Evolutionary conservation across 2,888 invertebrate genomes (phyloP).

Genomic region (Campoletis raptor): DNA sequence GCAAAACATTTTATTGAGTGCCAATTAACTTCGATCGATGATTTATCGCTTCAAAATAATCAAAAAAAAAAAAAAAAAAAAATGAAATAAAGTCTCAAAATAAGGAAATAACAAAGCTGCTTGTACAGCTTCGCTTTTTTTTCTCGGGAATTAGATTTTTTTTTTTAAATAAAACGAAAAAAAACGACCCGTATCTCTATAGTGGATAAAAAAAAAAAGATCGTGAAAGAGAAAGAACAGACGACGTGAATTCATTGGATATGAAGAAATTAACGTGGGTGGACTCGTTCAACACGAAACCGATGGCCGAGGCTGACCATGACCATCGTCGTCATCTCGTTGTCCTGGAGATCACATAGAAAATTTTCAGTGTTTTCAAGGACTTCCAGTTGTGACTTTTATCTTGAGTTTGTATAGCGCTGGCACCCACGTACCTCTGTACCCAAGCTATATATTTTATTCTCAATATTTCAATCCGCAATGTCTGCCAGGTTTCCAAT

Average conservation of each 20-base stretch:
- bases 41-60: slow-evolving; percentile 49
- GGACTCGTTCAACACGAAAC: slow-evolving; percentile 64
- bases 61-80: slow-evolving; percentile 41
- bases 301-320: slow-evolving; percentile 62
- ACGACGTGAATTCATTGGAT: slow-evolving; percentile 56
- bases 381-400: slow-evolving; percentile 62
- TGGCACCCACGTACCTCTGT: slow-evolving; percentile 56
- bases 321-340: slow-evolving; percentile 60
- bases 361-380: slow-evolving; percentile 67
- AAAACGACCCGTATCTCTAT: slow-evolving; percentile 36
- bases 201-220: slow-evolving; percentile 15
- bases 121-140: slow-evolving; percentile 19
- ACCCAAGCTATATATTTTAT: slow-evolving; percentile 23
- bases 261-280: slow-evolving; percentile 68
- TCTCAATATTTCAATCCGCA: slow-evolving; percentile 28
- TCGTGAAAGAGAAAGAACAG: slow-evolving; percentile 37
- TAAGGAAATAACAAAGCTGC: slow-evolving; percentile 4
- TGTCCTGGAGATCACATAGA: slow-evolving; percentile 44
- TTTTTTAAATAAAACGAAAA: slow-evolving; percentile 15
- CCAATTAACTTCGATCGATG: slow-evolving; percentile 54
- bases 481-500: neutral
- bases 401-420: slow-evolving; percentile 54
- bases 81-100: slow-evolving; percentile 24
- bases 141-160: slow-evolving; percentile 35
- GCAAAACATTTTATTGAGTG: slow-evolving; percentile 62